Percentiles rank a stretch among this genome's conserved stretches.
Conservation (phyloP, 2,888 invertebrate genomes). For the Myathropa florea region DNA sequence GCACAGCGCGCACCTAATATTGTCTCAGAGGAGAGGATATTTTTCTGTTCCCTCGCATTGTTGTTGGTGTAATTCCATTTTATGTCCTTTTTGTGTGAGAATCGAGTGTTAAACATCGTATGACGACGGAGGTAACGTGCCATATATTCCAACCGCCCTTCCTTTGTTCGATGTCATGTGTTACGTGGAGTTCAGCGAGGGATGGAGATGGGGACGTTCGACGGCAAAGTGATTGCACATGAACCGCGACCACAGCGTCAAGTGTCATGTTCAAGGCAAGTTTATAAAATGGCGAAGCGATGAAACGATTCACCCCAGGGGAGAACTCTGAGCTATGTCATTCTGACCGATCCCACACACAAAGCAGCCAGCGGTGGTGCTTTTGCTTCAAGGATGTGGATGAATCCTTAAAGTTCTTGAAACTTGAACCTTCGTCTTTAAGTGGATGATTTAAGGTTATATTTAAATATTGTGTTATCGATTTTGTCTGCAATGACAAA, state of each 20-base stretch:
- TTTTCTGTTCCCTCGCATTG: conserved; percentile 4
- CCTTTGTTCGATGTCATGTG: background rate
- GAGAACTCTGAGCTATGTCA: background rate
- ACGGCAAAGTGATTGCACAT: conserved; percentile 52
- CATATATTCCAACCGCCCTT: background rate
- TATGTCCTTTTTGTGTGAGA: conserved; percentile 62
- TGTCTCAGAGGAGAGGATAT: conserved; percentile 10
- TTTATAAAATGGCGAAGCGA: background rate
- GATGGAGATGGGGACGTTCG: no score
- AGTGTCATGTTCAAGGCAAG: conserved; percentile 52
- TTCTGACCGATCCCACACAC: background rate
- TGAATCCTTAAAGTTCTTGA: conserved; percentile 2
- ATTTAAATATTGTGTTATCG: background rate
- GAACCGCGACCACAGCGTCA: conserved; percentile 33
- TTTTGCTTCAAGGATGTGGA: background rate
- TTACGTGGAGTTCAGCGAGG: background rate
- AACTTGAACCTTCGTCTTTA: background rate
- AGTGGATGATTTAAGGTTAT: background rate
- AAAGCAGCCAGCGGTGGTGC: background rate
- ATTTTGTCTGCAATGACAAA: background rate
- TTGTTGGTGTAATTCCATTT: conserved; percentile 39
- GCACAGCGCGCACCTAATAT: conserved; percentile 43
- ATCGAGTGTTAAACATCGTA: conserved; percentile 65
- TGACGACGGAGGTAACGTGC: background rate
- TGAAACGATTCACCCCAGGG: background rate